A percentile compares a stretch with the other conserved stretches of the same genome.
Evolutionary conservation across 1,140 invertebrate species (phyloP).

Genomic region (Leptoteleia sp.): DNA sequence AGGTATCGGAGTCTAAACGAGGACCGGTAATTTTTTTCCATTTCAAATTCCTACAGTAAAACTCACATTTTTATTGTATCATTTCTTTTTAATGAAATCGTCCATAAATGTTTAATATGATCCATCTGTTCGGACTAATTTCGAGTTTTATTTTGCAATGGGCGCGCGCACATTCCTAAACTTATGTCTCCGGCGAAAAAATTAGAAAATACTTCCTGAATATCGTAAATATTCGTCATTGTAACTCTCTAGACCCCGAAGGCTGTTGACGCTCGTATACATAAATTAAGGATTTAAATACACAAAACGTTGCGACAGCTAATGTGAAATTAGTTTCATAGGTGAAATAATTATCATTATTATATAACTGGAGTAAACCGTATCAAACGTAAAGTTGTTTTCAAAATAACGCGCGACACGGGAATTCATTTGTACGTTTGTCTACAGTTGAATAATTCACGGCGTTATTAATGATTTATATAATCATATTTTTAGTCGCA

Average conservation of each 20-base stretch:
- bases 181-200: slow-evolving; percentile 18
- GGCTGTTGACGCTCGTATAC: slow-evolving; percentile 36
- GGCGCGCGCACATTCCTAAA: slow-evolving; percentile 20
- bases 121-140: slow-evolving; percentile 4
- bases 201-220: slow-evolving; percentile 52
- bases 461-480: background rate
- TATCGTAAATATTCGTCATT: slow-evolving; percentile 50
- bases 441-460: background rate
- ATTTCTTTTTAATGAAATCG: too few relatives aligned
- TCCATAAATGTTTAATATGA: background rate
- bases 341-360: slow-evolving; percentile 34
- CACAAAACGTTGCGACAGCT: slow-evolving; percentile 40
- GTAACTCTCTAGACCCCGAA: slow-evolving; percentile 33
- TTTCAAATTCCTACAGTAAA: too few relatives aligned
- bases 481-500: background rate
- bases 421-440: background rate
- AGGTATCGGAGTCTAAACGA: too few relatives aligned
- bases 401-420: background rate
- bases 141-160: slow-evolving; percentile 4
- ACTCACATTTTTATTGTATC: too few relatives aligned
- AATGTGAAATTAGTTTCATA: slow-evolving; percentile 37
- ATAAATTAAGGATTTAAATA: slow-evolving; percentile 51
- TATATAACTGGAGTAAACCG: slow-evolving; percentile 28
- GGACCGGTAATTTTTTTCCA: too few relatives aligned
- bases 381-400: slow-evolving; percentile 1